These are phyloP conservation scores for Tylochromis polylepis DNA, from an alignment of 2,113 vertebrate genomes.

Conservation along the genomic window DNA sequence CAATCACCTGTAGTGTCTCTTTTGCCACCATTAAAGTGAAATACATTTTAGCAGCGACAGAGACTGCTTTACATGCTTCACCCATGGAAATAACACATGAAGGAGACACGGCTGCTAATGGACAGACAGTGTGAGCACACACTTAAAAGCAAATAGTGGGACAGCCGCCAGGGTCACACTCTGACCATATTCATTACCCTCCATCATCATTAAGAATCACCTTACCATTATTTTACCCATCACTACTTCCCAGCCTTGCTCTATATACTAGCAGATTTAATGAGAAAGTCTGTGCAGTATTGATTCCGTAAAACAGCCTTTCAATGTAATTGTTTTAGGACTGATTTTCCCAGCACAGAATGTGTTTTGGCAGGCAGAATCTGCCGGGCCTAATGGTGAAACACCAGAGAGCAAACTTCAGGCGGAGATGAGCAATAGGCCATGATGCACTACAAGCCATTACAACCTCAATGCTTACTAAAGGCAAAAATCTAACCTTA, in stretches of 20 bases:
- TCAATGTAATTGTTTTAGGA: constrained; percentile 55
- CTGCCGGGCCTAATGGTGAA: constrained; percentile 26
- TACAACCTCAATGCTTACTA: constrained; percentile 53
- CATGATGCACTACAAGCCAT: constrained; percentile 47
- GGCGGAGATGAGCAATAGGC: constrained; percentile 47
- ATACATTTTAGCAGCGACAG: not conserved
- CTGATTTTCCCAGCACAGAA: constrained; percentile 31
- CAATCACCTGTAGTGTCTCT: not conserved
- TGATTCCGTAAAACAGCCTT: constrained; percentile 50
- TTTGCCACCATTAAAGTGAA: not conserved
- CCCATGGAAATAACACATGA: not conserved
- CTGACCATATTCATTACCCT: constrained; percentile 58
- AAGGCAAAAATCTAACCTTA: constrained; percentile 57
- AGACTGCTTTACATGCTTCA: not conserved
- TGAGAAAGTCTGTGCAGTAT: constrained; percentile 47
- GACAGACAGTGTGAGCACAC: constrained; percentile 14
- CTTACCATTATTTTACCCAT: constrained; percentile 46
- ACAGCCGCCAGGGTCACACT: constrained; percentile 47
- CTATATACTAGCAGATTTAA: constrained; percentile 54
- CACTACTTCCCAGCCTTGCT: constrained; percentile 37
- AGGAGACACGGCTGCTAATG: constrained; percentile 7
- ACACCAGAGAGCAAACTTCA: constrained; percentile 34
- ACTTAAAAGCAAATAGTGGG: constrained; percentile 43
- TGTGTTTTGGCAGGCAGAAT: constrained; percentile 32
- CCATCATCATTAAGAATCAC: constrained; percentile 51